phyloP scores from a whole-genome alignment of 2,888 invertebrate species.

The Patella depressa region DNA sequence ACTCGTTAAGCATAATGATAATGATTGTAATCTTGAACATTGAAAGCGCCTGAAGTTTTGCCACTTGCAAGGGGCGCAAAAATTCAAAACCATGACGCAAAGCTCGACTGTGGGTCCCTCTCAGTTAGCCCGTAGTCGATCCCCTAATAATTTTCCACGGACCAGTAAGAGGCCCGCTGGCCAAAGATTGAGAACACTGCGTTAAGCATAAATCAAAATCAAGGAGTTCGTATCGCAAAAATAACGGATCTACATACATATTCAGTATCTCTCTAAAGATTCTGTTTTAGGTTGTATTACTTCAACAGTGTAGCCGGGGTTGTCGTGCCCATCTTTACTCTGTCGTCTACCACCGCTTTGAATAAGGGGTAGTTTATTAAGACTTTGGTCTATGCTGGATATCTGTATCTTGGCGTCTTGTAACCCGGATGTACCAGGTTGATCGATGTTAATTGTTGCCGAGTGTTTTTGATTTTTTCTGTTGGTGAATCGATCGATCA shows the following conservation, averaged over 20 bases:
- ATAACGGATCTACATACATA: neutral
- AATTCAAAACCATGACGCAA: too few species aligned
- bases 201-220: too few species aligned
- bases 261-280: neutral
- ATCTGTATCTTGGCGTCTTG: neutral
- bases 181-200: too few species aligned
- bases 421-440: neutral
- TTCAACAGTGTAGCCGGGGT: neutral
- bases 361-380: neutral
- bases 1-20: too few species aligned
- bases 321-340: neutral
- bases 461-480: constrained; percentile 5
- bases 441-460: neutral
- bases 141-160: too few species aligned
- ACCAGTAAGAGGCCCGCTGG: too few species aligned
- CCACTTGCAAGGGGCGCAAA: too few species aligned
- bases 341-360: neutral
- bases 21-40: too few species aligned
- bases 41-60: too few species aligned
- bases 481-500: neutral
- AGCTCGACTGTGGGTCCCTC: too few species aligned
- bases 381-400: neutral
- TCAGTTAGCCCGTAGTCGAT: too few species aligned
- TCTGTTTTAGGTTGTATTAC: neutral
- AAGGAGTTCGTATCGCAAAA: too few species aligned